Conservation (phyloP, 1,140 invertebrate genomes). For the Pogonomyrmex californicus region DNA sequence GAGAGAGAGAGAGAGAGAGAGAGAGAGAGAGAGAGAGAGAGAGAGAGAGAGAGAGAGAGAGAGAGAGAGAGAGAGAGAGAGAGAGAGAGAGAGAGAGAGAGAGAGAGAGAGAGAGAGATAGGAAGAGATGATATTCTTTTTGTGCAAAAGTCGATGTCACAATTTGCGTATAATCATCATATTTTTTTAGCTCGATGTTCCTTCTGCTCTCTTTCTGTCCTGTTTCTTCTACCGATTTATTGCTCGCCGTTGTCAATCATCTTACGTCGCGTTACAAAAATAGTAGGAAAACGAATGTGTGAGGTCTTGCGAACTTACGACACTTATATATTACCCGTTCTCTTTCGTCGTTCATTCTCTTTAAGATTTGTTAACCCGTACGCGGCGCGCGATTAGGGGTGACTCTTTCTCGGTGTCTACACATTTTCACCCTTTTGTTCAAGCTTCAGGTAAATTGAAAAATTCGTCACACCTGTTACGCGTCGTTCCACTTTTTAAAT, state of each 20-base stretch:
- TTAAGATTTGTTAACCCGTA: slow-evolving; percentile 31
- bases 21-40: background rate
- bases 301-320: slow-evolving; percentile 67
- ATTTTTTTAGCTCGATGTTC: slow-evolving; percentile 36
- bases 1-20: too few relatives aligned
- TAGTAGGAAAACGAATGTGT: slow-evolving; percentile 72
- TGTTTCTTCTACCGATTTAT: slow-evolving; percentile 40
- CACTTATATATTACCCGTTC: slow-evolving; percentile 63
- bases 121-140: slow-evolving; percentile 11
- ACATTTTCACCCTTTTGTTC: background rate
- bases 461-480: slow-evolving; percentile 12
- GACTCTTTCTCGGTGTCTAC: background rate
- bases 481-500: background rate
- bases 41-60: background rate
- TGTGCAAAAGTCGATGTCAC: slow-evolving; percentile 18
- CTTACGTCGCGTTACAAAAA: slow-evolving; percentile 74
- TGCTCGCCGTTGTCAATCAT: slow-evolving; percentile 65
- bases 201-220: slow-evolving; percentile 55
- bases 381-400: background rate
- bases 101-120: background rate
- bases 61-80: too few relatives aligned
- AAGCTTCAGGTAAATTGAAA: slow-evolving; percentile 11
- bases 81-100: background rate
- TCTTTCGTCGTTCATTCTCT: slow-evolving; percentile 52
- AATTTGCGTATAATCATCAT: slow-evolving; percentile 30